Percentiles rank a stretch among this genome's conserved stretches.
These are phyloP conservation scores for Fragum fragum DNA, from an alignment of 2,888 invertebrate genomes.

Conservation along the genomic window DNA sequence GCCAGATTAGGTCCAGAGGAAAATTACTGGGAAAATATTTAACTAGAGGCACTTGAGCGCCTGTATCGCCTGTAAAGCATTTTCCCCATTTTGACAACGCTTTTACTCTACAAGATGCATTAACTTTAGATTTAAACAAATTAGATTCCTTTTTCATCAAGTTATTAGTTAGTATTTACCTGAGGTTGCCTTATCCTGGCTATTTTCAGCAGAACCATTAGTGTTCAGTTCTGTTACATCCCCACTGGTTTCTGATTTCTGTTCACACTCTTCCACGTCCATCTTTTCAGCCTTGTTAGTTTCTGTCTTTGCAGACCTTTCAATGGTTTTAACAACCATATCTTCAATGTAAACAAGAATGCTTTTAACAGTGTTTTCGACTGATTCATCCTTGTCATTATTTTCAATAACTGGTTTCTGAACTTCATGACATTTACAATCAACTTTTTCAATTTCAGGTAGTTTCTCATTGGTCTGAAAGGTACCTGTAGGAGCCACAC, in stretches of 20 bases:
- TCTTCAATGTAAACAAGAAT: constrained; percentile 47
- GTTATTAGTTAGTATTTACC: neutral
- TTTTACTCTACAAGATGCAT: too few species aligned
- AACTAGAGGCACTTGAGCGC: too few species aligned
- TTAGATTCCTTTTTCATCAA: too few species aligned
- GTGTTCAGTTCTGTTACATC: neutral
- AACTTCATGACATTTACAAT: neutral
- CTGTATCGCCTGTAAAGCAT: too few species aligned
- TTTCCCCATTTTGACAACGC: too few species aligned
- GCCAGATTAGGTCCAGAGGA: too few species aligned
- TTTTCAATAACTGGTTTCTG: neutral
- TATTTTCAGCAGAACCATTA: too few species aligned
- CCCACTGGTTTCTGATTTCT: neutral
- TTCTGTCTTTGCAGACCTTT: neutral
- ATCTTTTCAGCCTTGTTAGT: constrained; percentile 16
- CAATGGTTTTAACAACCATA: constrained; percentile 39
- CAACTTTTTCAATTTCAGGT: neutral
- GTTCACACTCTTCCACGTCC: constrained; percentile 16
- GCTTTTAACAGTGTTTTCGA: constrained; percentile 33
- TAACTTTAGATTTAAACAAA: too few species aligned
- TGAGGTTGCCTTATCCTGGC: too few species aligned
- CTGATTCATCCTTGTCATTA: neutral
- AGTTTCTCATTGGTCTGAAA: neutral
- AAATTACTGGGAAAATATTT: too few species aligned
- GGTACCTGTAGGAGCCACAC: neutral